Conservation (phyloP, 2,113 vertebrate species). For the Thryonomys swinderianus region DNA sequence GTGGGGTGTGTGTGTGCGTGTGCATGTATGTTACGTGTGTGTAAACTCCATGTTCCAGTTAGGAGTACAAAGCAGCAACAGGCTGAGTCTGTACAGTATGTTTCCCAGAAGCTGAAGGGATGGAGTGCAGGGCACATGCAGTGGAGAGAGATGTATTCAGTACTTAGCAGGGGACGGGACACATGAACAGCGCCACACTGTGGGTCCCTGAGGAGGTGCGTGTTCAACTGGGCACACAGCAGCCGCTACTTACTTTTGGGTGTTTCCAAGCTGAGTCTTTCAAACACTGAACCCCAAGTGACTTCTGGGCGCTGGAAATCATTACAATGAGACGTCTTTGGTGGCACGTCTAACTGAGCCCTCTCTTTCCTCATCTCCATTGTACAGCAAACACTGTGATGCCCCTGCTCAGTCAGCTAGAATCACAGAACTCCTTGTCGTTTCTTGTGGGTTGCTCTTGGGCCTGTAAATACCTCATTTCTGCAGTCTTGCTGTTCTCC, state of each 20-base stretch:
- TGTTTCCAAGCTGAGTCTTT: background rate
- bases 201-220: background rate
- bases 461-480: background rate
- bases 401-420: background rate
- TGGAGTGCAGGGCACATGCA: background rate
- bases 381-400: background rate
- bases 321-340: background rate
- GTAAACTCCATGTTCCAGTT: background rate
- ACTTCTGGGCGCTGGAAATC: background rate
- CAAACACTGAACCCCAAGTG: background rate
- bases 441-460: background rate
- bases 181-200: background rate
- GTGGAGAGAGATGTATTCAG: background rate
- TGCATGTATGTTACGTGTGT: background rate
- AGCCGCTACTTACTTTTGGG: background rate
- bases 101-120: background rate
- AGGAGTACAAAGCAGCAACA: background rate
- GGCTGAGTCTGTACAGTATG: background rate
- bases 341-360: background rate
- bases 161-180: background rate
- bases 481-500: background rate
- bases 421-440: background rate
- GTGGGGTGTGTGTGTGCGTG: too few relatives aligned
- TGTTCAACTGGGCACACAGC: background rate
- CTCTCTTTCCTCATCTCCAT: background rate